Percentiles rank a stretch among this genome's conserved stretches.
Conservation (phyloP, 1,140 invertebrate genomes). For the Thrips palmi region DNA sequence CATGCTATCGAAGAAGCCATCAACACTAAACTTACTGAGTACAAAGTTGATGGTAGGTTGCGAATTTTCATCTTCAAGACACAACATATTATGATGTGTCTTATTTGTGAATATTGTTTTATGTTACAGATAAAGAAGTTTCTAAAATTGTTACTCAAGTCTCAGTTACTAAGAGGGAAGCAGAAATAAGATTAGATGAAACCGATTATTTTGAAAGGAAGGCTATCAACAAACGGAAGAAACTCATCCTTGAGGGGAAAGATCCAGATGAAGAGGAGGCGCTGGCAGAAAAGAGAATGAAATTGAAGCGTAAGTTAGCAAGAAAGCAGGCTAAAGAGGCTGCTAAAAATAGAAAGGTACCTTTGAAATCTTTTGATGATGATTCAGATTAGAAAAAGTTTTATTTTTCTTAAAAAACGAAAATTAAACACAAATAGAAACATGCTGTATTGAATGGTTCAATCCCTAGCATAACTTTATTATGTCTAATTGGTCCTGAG, state of each 20-base stretch:
- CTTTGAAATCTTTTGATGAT: no score
- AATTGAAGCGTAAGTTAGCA: constrained; percentile 27
- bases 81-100: neutral
- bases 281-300: constrained; percentile 23
- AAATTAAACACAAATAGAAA: no score
- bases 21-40: constrained; percentile 68
- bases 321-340: constrained; percentile 27
- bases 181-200: constrained; percentile 80
- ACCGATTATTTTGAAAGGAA: constrained; percentile 79
- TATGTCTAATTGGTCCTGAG: no score
- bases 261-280: constrained; percentile 45
- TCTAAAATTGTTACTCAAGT: constrained; percentile 79
- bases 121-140: constrained; percentile 54
- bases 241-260: constrained; percentile 66
- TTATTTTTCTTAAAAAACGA: no score
- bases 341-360: no score
- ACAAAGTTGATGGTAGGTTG: constrained; percentile 58
- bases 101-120: constrained; percentile 12
- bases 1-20: constrained; percentile 73
- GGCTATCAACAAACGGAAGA: constrained; percentile 72
- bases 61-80: constrained; percentile 4
- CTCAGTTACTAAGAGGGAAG: constrained; percentile 73
- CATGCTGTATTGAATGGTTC: no score
- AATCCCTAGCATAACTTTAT: no score
- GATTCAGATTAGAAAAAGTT: no score